These are phyloP conservation scores for Acanthopagrus latus DNA, from an alignment of 2,797 vertebrate species.

Conservation along the genomic window DNA sequence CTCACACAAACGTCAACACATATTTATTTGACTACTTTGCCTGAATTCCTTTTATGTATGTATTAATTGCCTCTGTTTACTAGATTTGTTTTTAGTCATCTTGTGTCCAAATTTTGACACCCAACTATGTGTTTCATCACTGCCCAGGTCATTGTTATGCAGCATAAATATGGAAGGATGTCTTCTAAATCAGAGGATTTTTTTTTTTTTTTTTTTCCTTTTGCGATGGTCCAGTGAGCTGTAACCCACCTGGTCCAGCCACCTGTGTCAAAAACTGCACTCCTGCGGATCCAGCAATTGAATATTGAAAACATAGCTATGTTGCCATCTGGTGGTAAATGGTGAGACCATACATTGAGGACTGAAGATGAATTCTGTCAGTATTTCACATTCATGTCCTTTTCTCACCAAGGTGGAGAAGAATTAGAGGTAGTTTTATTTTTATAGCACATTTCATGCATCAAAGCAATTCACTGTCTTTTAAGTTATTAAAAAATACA, in stretches of 20 bases:
- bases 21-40: neutral
- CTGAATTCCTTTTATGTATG: neutral
- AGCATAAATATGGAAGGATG: neutral
- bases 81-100: neutral
- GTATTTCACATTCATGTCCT: neutral
- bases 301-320: conserved; percentile 7
- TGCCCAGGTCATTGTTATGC: neutral
- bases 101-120: neutral
- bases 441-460: too few species aligned
- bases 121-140: neutral
- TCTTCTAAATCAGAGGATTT: neutral
- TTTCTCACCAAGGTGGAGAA: neutral
- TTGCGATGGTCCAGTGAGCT: neutral
- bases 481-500: too few species aligned
- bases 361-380: neutral
- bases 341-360: neutral
- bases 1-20: neutral
- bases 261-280: neutral
- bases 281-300: neutral
- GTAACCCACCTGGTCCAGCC: neutral
- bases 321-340: conserved; percentile 59
- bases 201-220: neutral
- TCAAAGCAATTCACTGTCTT: too few species aligned
- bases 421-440: too few species aligned
- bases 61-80: neutral